Conservation (phyloP, 2,797 vertebrate genomes). For the Alauda arvensis region DNA sequence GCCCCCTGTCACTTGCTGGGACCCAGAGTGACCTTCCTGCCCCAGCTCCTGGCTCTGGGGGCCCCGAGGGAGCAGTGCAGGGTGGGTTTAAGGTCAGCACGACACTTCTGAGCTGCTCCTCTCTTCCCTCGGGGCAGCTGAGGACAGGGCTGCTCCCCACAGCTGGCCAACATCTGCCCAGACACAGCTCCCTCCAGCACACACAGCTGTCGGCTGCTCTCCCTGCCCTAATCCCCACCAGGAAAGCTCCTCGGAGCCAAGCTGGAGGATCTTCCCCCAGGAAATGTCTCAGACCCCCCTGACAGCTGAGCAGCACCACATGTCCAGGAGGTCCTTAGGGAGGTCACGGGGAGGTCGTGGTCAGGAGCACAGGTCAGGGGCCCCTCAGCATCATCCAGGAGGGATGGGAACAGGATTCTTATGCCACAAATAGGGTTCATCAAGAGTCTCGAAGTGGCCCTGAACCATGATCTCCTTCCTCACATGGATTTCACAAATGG, state of each 20-base stretch:
- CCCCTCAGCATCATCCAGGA: background rate
- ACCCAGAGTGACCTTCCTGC: background rate
- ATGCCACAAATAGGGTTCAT: rapidly evolving
- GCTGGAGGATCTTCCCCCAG: background rate
- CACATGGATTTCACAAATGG: background rate
- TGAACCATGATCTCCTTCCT: background rate
- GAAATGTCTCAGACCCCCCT: background rate
- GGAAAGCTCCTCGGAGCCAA: background rate
- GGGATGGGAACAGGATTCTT: background rate
- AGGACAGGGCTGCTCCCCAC: background rate
- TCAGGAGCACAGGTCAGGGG: background rate
- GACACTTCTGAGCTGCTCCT: background rate
- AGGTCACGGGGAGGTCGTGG: background rate
- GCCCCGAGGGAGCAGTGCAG: rapidly evolving
- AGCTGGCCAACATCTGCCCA: slow-evolving; percentile 13
- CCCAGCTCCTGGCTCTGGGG: background rate
- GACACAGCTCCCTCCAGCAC: background rate
- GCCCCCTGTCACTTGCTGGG: background rate
- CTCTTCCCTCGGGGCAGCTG: background rate
- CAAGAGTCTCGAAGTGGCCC: background rate
- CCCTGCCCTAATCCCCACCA: background rate
- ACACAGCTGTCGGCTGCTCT: background rate
- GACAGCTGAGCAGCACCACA: background rate
- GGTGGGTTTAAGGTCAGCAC: background rate
- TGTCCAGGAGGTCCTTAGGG: rapidly evolving